Evolutionary conservation across 2,113 vertebrate genomes (phyloP).

Genomic region (Leucoraja erinaceus): DNA sequence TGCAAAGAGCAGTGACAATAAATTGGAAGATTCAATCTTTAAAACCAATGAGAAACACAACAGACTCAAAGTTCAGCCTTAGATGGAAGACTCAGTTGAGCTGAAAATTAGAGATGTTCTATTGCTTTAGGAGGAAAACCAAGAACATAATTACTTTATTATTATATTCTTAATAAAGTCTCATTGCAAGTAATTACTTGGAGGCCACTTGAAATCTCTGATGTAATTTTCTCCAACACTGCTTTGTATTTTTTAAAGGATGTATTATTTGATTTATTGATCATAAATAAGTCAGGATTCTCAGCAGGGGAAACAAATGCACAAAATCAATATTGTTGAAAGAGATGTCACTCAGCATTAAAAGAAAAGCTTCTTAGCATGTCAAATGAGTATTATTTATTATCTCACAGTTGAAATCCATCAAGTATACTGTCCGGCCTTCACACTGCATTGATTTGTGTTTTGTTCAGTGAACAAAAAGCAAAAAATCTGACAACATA

Average conservation of each 20-base stretch:
- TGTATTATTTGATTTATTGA: slow-evolving; percentile 19
- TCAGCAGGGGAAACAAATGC: neutral
- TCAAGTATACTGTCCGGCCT: neutral
- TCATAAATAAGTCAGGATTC: slow-evolving; percentile 34
- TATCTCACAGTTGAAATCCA: neutral
- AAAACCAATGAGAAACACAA: neutral
- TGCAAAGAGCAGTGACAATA: neutral
- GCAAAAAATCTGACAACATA: neutral
- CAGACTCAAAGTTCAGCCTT: neutral
- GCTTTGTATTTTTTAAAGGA: neutral
- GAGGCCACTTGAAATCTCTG: neutral
- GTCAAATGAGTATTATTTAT: neutral
- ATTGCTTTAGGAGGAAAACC: neutral
- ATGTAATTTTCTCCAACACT: neutral
- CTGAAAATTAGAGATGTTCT: neutral
- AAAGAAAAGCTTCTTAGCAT: slow-evolving; percentile 20
- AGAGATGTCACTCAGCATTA: neutral
- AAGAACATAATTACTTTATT: neutral
- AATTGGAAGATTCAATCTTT: slow-evolving; percentile 1
- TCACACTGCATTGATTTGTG: neutral
- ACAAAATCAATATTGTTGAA: slow-evolving; percentile 18
- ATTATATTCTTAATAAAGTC: neutral
- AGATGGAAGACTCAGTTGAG: too few relatives aligned
- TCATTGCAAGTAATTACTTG: neutral
- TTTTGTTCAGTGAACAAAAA: neutral